Percentiles rank a stretch among this genome's conserved stretches.
Evolutionary conservation across 1,140 invertebrate species (phyloP).

Genomic region (Magallana ariakensis): DNA sequence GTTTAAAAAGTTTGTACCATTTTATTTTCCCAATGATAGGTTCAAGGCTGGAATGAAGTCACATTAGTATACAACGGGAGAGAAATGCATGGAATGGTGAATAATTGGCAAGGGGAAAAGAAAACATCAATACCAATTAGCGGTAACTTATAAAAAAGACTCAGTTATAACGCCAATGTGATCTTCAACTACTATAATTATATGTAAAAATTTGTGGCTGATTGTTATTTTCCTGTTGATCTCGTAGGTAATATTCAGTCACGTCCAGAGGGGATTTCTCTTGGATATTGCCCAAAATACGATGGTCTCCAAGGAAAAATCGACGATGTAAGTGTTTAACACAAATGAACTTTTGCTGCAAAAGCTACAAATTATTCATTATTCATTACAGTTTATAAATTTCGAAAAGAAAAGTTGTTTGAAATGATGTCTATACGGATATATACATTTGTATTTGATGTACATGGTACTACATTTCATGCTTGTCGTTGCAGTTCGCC

Average conservation of each 20-base stretch:
- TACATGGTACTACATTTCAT: background rate
- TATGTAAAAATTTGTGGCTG: background rate
- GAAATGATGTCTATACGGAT: no score
- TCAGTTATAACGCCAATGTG: background rate
- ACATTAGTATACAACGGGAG: slow-evolving; percentile 54
- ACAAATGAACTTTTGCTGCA: background rate
- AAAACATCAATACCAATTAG: slow-evolving; percentile 34
- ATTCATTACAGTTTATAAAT: no score
- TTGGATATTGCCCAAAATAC: slow-evolving; percentile 45
- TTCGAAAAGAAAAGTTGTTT: no score
- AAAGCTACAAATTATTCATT: no score
- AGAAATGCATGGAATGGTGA: slow-evolving; percentile 46
- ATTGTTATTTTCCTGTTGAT: background rate
- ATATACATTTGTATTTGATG: no score
- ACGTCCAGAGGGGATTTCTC: slow-evolving; percentile 36
- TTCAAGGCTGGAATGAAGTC: slow-evolving; percentile 57
- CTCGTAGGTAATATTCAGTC: slow-evolving; percentile 50
- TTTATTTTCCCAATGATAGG: slow-evolving; percentile 30
- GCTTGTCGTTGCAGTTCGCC: slow-evolving; percentile 24
- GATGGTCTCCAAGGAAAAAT: slow-evolving; percentile 52
- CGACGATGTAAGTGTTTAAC: slow-evolving; percentile 57
- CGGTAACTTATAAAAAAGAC: slow-evolving; percentile 33
- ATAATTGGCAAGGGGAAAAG: slow-evolving; percentile 53
- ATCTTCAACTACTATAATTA: background rate
- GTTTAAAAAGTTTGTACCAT: no score